These are phyloP conservation scores for Dendrolimus punctatus DNA, from an alignment of 1,140 invertebrate genomes.

Conservation along the genomic window DNA sequence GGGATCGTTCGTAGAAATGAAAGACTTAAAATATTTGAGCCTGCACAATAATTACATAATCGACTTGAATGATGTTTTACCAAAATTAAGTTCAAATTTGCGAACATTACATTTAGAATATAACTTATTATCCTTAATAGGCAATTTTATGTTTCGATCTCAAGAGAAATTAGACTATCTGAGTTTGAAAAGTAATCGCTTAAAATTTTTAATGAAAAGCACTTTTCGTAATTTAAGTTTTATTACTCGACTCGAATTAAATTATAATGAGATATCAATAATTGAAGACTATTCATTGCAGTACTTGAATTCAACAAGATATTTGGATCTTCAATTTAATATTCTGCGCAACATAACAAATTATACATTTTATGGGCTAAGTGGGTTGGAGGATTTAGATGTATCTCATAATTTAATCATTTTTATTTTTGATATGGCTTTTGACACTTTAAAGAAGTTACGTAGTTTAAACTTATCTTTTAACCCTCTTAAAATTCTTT, in stretches of 20 bases:
- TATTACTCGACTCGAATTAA: slow-evolving; percentile 44
- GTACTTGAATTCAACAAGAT: slow-evolving; percentile 41
- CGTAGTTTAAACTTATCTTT: slow-evolving; percentile 77
- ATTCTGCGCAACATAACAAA: slow-evolving; percentile 58
- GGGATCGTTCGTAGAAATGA: slow-evolving; percentile 44
- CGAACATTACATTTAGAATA: slow-evolving; percentile 43
- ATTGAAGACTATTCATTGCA: slow-evolving; percentile 61
- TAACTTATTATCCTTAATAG: slow-evolving; percentile 43
- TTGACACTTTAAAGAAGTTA: slow-evolving; percentile 76
- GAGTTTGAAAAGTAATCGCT: slow-evolving; percentile 45
- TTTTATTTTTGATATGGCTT: slow-evolving; percentile 76
- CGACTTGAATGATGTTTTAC: slow-evolving; percentile 49
- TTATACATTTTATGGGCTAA: slow-evolving; percentile 77
- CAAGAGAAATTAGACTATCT: slow-evolving; percentile 45
- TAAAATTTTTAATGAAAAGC: slow-evolving; percentile 54
- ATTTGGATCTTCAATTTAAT: slow-evolving; percentile 63
- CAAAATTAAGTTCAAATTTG: slow-evolving; percentile 44
- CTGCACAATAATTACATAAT: slow-evolving; percentile 52
- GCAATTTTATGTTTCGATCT: slow-evolving; percentile 40
- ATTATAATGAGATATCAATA: slow-evolving; percentile 51
- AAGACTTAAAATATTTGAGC: slow-evolving; percentile 43
- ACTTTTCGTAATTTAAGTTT: slow-evolving; percentile 49
- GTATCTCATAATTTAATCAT: slow-evolving; percentile 76
- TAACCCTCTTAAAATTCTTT: slow-evolving; percentile 76
- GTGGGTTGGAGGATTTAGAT: slow-evolving; percentile 79